These are phyloP conservation scores for Bombus sylvicola DNA, from an alignment of 1,140 invertebrate species.

Conservation along the genomic window DNA sequence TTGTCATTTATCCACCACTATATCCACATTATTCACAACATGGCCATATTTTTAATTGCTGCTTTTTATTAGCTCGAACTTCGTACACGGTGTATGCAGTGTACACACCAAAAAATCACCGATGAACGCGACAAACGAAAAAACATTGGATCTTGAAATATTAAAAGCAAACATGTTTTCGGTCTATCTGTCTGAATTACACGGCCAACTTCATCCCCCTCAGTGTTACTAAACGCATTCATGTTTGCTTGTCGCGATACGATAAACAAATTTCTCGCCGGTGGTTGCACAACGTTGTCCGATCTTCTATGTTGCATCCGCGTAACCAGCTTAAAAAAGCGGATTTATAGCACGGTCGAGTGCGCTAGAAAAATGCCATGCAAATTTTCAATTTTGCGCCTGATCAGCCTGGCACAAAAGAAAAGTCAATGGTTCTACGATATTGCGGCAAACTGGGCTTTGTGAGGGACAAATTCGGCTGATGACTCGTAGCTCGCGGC, in stretches of 20 bases:
- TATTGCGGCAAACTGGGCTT: neutral
- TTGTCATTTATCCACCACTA: no score
- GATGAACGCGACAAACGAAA: no score
- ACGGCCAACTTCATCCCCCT: neutral
- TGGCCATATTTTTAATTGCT: no score
- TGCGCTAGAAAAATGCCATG: conserved; percentile 9
- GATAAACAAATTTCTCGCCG: conserved; percentile 13
- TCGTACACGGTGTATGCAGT: no score
- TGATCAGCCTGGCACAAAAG: conserved; percentile 8
- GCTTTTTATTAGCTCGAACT: no score
- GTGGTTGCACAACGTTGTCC: neutral
- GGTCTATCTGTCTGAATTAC: neutral
- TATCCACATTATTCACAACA: no score
- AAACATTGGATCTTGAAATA: no score
- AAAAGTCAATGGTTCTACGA: neutral
- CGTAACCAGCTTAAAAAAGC: neutral
- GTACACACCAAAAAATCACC: no score
- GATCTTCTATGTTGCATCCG: neutral
- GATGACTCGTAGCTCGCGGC: neutral
- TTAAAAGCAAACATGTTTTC: neutral
- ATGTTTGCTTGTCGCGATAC: conserved; percentile 2
- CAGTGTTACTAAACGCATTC: neutral
- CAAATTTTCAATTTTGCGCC: conserved; percentile 51
- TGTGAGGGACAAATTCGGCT: neutral
- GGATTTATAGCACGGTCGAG: neutral